phyloP scores from a whole-genome alignment of 2,888 invertebrate genomes.

The Agriotes lineatus region DNA sequence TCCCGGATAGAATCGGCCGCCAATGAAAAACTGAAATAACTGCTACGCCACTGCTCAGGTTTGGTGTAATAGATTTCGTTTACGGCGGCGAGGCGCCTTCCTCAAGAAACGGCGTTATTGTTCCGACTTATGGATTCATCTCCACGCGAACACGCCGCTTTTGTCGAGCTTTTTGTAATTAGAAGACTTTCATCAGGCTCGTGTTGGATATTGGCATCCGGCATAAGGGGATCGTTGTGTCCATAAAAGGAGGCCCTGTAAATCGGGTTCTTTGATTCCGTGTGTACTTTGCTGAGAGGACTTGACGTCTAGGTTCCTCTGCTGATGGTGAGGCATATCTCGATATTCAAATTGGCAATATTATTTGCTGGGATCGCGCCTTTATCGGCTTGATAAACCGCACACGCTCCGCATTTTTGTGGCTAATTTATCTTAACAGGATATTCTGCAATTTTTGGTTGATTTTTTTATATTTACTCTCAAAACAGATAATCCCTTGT shows the following conservation, averaged over 20 bases:
- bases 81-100: too few relatives aligned
- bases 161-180: too few relatives aligned
- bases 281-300: not conserved
- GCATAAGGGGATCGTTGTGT: too few relatives aligned
- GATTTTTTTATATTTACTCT: not conserved
- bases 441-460: constrained; percentile 4
- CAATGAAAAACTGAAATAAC: not conserved
- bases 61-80: not conserved
- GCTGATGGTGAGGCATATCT: too few relatives aligned
- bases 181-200: too few relatives aligned
- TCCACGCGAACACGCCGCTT: too few relatives aligned
- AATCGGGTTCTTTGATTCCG: too few relatives aligned
- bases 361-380: not conserved
- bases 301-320: not conserved
- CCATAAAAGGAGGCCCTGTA: not conserved
- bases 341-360: too few relatives aligned
- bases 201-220: too few relatives aligned
- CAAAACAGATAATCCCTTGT: constrained; percentile 5
- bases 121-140: too few relatives aligned
- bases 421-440: constrained; percentile 19
- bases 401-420: constrained; percentile 17
- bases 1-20: constrained; percentile 1
- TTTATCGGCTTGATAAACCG: constrained; percentile 7
- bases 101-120: too few relatives aligned
- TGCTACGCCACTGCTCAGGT: not conserved